These are phyloP conservation scores for Hippocampus comes DNA, from an alignment of 2,113 vertebrate species.

Conservation along the genomic window DNA sequence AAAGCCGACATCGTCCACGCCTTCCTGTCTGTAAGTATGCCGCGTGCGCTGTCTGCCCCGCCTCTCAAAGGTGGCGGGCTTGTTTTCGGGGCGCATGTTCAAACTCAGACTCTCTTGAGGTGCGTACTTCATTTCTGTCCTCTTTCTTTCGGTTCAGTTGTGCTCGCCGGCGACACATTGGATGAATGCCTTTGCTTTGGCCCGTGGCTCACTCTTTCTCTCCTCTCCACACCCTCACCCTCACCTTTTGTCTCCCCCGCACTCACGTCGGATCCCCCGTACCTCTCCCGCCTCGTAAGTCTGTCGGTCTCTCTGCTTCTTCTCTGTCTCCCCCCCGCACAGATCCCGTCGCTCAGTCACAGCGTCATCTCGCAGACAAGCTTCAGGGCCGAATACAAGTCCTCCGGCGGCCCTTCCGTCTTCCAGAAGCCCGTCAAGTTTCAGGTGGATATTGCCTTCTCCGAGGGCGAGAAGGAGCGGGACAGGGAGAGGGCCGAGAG, in stretches of 20 bases:
- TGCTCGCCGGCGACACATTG: slow-evolving; percentile 48
- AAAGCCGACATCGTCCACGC: slow-evolving; percentile 93
- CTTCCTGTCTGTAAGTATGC: slow-evolving; percentile 86
- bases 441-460: slow-evolving; percentile 91
- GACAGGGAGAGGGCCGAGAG: slow-evolving; percentile 75
- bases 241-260: slow-evolving; percentile 66
- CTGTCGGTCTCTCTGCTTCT: slow-evolving; percentile 66
- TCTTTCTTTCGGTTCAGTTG: slow-evolving; percentile 40
- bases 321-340: slow-evolving; percentile 52
- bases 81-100: neutral
- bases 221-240: slow-evolving; percentile 67
- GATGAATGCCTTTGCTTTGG: slow-evolving; percentile 56
- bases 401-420: slow-evolving; percentile 86
- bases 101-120: slow-evolving; percentile 34
- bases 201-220: slow-evolving; percentile 64
- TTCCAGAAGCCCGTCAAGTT: slow-evolving; percentile 95
- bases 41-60: slow-evolving; percentile 15
- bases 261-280: slow-evolving; percentile 53
- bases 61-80: slow-evolving; percentile 18
- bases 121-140: slow-evolving; percentile 43
- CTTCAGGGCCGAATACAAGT: slow-evolving; percentile 90
- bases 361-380: slow-evolving; percentile 91
- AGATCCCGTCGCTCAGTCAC: slow-evolving; percentile 94
- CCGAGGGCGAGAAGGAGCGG: slow-evolving; percentile 79
- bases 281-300: slow-evolving; percentile 65